Evolutionary conservation across 2,888 invertebrate species (phyloP).

Genomic region (Shargacucullia verbasci): DNA sequence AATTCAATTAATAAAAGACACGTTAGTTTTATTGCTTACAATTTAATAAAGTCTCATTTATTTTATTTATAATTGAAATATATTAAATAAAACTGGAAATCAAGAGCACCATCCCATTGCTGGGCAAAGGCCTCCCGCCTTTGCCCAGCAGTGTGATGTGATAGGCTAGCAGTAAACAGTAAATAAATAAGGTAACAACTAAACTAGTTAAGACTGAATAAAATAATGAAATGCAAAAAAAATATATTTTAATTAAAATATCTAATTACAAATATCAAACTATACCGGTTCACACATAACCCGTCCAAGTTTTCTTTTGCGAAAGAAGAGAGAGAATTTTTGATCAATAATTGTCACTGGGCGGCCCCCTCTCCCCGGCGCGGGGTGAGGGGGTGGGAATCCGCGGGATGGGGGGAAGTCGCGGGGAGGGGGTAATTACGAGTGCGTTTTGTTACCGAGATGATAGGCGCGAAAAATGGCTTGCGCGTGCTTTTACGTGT

Average conservation of each 20-base stretch:
- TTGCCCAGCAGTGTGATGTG: too few species aligned
- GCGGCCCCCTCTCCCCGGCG: conserved; percentile 77
- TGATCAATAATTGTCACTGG: conserved; percentile 92
- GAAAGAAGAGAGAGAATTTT: conserved; percentile 91
- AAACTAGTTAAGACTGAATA: background rate
- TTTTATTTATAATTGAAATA: too few species aligned
- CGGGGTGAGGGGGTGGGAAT: conserved; percentile 60
- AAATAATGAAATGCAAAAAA: background rate
- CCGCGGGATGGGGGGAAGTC: conserved; percentile 59
- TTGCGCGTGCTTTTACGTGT: conserved; percentile 89
- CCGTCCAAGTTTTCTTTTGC: conserved; percentile 90
- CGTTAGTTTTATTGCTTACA: too few species aligned
- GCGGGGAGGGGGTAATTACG: conserved; percentile 86
- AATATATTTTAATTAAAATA: conserved; percentile 66
- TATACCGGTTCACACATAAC: conserved; percentile 86
- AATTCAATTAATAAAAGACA: too few species aligned
- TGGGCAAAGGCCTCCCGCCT: too few species aligned
- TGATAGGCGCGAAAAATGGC: conserved; percentile 90
- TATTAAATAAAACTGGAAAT: too few species aligned
- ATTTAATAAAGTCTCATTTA: too few species aligned
- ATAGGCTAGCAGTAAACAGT: too few species aligned
- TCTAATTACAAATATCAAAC: conserved; percentile 87
- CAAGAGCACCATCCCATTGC: too few species aligned
- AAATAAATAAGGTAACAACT: background rate
- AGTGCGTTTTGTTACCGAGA: conserved; percentile 90